phyloP scores from a whole-genome alignment of 2,797 vertebrate genomes.

The Acrossocheilus wenchowensis region DNA sequence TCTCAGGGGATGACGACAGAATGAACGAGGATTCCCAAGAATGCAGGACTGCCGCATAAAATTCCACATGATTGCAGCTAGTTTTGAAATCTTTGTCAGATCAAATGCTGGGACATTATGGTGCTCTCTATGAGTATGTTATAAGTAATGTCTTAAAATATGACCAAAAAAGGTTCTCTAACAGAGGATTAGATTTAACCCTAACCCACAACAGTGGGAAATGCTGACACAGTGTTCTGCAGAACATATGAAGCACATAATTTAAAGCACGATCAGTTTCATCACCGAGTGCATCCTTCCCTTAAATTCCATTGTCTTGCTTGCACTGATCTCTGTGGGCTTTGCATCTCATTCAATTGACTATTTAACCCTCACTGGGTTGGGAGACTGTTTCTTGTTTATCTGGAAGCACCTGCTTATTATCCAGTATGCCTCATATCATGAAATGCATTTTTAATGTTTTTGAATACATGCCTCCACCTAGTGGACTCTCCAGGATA shows the following conservation, averaged over 20 bases:
- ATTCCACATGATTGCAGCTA: not conserved
- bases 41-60: not conserved
- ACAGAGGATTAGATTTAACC: too few relatives aligned
- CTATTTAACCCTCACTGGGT: not conserved
- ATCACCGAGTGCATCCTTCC: conserved; percentile 59
- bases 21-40: not conserved
- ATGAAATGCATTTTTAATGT: not conserved
- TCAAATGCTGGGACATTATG: not conserved
- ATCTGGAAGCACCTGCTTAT: conserved; percentile 14
- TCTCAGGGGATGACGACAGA: not conserved
- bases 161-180: too few relatives aligned
- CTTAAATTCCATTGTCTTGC: conserved; percentile 61
- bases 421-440: not conserved
- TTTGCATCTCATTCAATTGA: conserved; percentile 7
- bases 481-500: conserved; percentile 64
- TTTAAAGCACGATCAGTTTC: conserved; percentile 65
- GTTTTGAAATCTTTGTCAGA: not conserved
- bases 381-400: conserved; percentile 2
- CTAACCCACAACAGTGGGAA: not conserved
- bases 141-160: not conserved
- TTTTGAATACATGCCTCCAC: conserved; percentile 63
- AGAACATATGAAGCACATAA: conserved; percentile 66
- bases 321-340: conserved; percentile 30
- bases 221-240: not conserved
- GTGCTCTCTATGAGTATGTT: not conserved